Conservation (phyloP, 1,140 invertebrate genomes). For the Samia ricini region DNA sequence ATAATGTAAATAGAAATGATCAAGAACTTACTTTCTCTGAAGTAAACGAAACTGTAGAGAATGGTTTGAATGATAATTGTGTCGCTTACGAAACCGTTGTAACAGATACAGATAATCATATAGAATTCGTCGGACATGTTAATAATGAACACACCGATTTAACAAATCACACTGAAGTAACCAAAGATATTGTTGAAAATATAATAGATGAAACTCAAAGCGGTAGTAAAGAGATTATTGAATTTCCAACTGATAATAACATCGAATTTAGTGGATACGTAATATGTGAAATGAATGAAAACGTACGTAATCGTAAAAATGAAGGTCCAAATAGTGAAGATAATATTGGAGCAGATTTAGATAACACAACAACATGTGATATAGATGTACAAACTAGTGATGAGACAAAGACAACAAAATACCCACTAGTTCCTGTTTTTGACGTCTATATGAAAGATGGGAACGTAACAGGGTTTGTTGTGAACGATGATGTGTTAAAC, state of each 20-base stretch:
- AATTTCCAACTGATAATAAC: slow-evolving; percentile 1
- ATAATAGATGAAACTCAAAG: slow-evolving; percentile 3
- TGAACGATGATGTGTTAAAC: slow-evolving; percentile 16
- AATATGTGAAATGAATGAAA: not conserved
- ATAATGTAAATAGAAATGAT: not conserved
- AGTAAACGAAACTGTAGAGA: not conserved
- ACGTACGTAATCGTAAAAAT: not conserved
- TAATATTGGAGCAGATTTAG: not conserved
- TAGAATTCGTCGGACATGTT: not conserved
- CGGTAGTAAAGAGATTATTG: not conserved
- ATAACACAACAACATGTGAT: not conserved
- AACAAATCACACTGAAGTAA: not conserved
- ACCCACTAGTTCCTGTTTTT: slow-evolving; percentile 18
- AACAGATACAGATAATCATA: not conserved
- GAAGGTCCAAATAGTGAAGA: not conserved
- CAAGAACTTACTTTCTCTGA: not conserved
- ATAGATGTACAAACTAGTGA: slow-evolving; percentile 11
- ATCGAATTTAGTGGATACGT: not conserved
- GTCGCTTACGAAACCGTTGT: slow-evolving; percentile 23
- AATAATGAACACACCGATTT: not conserved
- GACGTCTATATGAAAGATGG: slow-evolving; percentile 29
- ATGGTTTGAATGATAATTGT: slow-evolving; percentile 2
- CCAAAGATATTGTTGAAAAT: slow-evolving; percentile 6
- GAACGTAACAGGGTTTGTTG: slow-evolving; percentile 21
- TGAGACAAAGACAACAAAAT: slow-evolving; percentile 6